A percentile compares a stretch with the other conserved stretches of the same genome.
Conservation (phyloP, 2,797 vertebrate genomes). For the Sebastes taczanowskii region DNA sequence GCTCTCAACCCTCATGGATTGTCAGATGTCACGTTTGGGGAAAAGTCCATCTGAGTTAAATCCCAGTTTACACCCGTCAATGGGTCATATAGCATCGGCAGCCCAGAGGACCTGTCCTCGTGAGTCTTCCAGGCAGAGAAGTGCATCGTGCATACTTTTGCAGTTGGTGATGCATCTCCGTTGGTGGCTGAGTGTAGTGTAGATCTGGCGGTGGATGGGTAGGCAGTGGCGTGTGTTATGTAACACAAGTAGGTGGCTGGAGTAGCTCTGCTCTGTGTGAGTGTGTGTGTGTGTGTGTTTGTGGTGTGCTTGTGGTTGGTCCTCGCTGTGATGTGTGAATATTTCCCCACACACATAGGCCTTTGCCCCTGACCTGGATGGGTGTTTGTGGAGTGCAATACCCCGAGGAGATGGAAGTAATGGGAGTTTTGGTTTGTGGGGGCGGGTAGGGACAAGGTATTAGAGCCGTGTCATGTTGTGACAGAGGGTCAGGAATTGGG, state of each 20-base stretch:
- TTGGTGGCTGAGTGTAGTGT: slow-evolving; percentile 51
- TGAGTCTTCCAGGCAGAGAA: slow-evolving; percentile 20
- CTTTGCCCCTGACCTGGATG: slow-evolving; percentile 57
- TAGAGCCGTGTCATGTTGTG: slow-evolving; percentile 29
- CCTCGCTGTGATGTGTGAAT: slow-evolving; percentile 50
- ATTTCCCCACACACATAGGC: slow-evolving; percentile 40
- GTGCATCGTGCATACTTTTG: slow-evolving; percentile 22
- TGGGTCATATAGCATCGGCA: slow-evolving; percentile 40
- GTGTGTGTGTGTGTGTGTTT: slow-evolving; percentile 20
- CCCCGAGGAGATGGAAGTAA: slow-evolving; percentile 48
- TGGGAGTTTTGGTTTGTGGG: slow-evolving; percentile 18
- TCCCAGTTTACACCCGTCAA: slow-evolving; percentile 29
- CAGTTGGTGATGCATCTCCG: slow-evolving; percentile 47
- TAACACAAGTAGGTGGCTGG: slow-evolving; percentile 81
- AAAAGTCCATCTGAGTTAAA: slow-evolving; percentile 45
- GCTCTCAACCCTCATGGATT: slow-evolving; percentile 17
- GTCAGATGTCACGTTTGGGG: slow-evolving; percentile 59
- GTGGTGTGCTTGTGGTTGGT: slow-evolving; percentile 43
- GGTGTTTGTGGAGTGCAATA: slow-evolving; percentile 52
- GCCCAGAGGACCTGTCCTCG: slow-evolving; percentile 21
- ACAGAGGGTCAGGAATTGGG: slow-evolving; percentile 27
- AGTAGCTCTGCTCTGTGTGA: slow-evolving; percentile 56
- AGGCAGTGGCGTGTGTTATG: slow-evolving; percentile 79
- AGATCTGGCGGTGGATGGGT: slow-evolving; percentile 69
- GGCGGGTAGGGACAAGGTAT: slow-evolving; percentile 1